Conservation (phyloP, 2,888 invertebrate species). For the Nemotelus pantherinus region DNA sequence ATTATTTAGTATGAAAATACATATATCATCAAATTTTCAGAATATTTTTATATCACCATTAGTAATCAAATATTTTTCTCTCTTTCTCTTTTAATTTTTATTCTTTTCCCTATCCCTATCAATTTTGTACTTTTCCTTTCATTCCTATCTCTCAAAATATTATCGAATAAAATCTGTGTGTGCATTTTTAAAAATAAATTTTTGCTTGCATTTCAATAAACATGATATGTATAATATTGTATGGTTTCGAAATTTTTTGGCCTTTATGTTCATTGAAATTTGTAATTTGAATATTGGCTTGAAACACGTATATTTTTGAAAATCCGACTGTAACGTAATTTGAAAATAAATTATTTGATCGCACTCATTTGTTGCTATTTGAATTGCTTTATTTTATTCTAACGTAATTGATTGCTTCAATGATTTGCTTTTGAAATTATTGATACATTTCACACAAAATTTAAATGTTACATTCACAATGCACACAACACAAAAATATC, state of each 20-base stretch:
- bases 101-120: slow-evolving; percentile 36
- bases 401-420: slow-evolving; percentile 7
- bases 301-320: too few species aligned
- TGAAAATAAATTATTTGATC: too few species aligned
- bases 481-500: slow-evolving; percentile 13
- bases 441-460: slow-evolving; percentile 1
- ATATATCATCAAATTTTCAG: not conserved
- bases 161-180: slow-evolving; percentile 44
- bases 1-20: too few species aligned
- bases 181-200: too few species aligned
- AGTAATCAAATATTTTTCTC: slow-evolving; percentile 46
- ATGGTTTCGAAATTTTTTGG: not conserved
- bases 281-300: not conserved
- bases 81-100: slow-evolving; percentile 52
- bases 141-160: slow-evolving; percentile 47
- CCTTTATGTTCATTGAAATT: not conserved
- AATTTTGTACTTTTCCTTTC: slow-evolving; percentile 27
- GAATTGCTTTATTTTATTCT: too few species aligned
- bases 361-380: too few species aligned
- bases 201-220: not conserved
- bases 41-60: slow-evolving; percentile 45
- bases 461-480: slow-evolving; percentile 9
- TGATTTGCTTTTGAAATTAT: slow-evolving; percentile 26
- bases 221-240: slow-evolving; percentile 41
- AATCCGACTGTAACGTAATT: too few species aligned